Conservation (phyloP, 2,113 vertebrate genomes). For the Malurus melanocephalus region DNA sequence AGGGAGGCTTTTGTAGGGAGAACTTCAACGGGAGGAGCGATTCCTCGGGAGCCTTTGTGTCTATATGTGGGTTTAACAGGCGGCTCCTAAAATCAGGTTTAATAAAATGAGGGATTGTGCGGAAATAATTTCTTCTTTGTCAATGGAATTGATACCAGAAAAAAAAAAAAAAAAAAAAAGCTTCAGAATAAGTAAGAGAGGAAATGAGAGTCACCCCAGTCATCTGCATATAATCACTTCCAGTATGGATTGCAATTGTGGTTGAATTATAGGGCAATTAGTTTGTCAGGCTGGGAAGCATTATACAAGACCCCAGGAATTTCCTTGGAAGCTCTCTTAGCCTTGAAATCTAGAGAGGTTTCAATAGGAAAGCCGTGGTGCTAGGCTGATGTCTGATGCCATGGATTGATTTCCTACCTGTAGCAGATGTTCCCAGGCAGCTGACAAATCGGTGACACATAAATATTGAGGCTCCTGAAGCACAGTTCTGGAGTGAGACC, state of each 20-base stretch:
- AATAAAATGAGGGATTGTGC: background rate
- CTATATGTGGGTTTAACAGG: background rate
- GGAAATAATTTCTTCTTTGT: background rate
- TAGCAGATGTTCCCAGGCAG: background rate
- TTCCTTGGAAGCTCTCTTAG: slow-evolving; percentile 26
- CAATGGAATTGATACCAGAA: slow-evolving; percentile 10
- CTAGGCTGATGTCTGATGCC: background rate
- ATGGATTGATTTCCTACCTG: slow-evolving; percentile 1
- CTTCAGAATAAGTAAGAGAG: background rate
- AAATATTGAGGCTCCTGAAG: background rate
- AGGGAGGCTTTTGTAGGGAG: slow-evolving; percentile 35
- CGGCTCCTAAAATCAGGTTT: slow-evolving; percentile 10
- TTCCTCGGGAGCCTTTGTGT: background rate
- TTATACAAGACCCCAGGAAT: slow-evolving; percentile 18
- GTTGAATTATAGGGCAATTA: slow-evolving; percentile 47
- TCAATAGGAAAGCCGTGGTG: background rate
- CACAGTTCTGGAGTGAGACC: background rate
- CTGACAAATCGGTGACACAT: background rate
- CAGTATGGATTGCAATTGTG: slow-evolving; percentile 14
- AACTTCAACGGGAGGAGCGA: background rate
- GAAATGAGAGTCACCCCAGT: slow-evolving; percentile 31
- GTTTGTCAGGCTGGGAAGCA: slow-evolving; percentile 11
- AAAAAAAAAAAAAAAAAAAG: background rate
- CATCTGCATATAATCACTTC: background rate
- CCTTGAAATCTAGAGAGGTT: background rate